phyloP scores from a whole-genome alignment of 2,888 invertebrate species.

The Mantis religiosa region DNA sequence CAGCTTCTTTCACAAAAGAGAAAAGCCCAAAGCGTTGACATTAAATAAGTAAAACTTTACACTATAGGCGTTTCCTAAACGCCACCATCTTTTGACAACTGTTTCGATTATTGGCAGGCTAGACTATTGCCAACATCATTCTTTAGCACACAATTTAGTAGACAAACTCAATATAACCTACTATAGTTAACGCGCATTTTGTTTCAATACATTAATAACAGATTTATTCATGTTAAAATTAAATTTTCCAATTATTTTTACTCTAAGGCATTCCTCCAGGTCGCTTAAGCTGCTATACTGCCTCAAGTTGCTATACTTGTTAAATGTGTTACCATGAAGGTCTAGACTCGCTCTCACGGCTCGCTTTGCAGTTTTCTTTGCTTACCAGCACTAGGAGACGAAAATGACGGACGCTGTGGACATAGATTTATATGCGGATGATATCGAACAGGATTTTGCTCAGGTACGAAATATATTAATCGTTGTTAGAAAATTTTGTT shows the following conservation, averaged over 20 bases:
- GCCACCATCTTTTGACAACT: not conserved
- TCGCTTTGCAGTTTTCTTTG: too few species aligned
- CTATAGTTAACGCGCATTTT: not conserved
- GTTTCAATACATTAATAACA: not conserved
- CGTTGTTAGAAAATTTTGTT: too few species aligned
- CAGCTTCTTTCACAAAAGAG: not conserved
- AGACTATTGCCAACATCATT: not conserved
- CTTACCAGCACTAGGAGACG: not conserved
- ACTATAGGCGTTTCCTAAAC: not conserved
- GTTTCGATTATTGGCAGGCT: not conserved
- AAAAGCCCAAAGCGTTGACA: not conserved
- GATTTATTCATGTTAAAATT: too few species aligned
- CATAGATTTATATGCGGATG: conserved; percentile 95
- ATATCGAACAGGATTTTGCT: conserved; percentile 91
- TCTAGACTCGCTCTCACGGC: not conserved
- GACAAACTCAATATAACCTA: not conserved
- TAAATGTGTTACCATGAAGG: not conserved
- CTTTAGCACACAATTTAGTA: not conserved
- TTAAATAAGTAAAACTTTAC: not conserved
- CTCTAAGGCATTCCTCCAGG: too few species aligned
- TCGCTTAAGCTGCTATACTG: too few species aligned
- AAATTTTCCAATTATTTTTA: too few species aligned
- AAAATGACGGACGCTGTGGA: conserved; percentile 93
- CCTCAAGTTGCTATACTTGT: not conserved
- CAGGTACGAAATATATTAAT: conserved; percentile 50